phyloP scores from a whole-genome alignment of 2,888 invertebrate species.

The Xanthorhoe spadicearia region DNA sequence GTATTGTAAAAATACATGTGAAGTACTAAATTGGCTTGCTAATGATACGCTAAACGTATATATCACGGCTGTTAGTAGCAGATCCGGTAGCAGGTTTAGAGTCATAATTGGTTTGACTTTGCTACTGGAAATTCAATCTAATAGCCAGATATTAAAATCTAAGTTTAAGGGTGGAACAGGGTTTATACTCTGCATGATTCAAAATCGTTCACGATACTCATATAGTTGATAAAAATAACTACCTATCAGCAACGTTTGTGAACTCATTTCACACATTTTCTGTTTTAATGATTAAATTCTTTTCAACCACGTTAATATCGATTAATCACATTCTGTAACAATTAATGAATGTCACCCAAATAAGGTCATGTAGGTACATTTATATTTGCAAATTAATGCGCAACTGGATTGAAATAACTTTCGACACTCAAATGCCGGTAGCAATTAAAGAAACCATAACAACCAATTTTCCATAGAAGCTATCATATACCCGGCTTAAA shows the following conservation, averaged over 20 bases:
- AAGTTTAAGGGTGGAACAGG: background rate
- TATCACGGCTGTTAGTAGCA: background rate
- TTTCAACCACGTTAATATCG: background rate
- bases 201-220: too few species aligned
- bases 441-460: conserved; percentile 37
- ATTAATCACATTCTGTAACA: background rate
- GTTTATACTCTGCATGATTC: too few species aligned
- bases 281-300: background rate
- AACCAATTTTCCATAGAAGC: conserved; percentile 41
- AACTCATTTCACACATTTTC: background rate
- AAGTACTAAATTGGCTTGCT: background rate
- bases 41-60: conserved; percentile 2
- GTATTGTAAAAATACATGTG: background rate
- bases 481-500: conserved; percentile 17
- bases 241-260: background rate
- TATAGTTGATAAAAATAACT: background rate
- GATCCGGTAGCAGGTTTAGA: background rate
- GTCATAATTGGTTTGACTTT: background rate
- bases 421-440: conserved; percentile 30
- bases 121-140: background rate
- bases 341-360: background rate
- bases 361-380: conserved; percentile 1
- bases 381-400: conserved; percentile 13
- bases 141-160: background rate
- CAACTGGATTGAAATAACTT: conserved; percentile 35